phyloP scores from a whole-genome alignment of 2,113 vertebrate species.

The Elanus axillaris region DNA sequence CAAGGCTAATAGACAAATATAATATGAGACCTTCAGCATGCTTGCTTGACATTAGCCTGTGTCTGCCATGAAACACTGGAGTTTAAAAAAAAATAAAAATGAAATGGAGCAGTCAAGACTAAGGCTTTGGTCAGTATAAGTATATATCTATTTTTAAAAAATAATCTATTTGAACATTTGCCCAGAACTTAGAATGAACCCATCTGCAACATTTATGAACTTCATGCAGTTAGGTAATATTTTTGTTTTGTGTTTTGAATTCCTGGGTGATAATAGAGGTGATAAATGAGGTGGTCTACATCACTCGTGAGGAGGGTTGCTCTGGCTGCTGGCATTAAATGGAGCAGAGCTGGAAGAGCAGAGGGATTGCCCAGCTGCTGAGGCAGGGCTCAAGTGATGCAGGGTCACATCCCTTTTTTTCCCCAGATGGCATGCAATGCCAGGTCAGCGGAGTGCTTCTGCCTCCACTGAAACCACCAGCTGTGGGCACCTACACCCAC shows the following conservation, averaged over 20 bases:
- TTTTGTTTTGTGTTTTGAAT: conserved; percentile 8
- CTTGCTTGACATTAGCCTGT: neutral
- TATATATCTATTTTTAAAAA: neutral
- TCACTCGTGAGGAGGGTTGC: neutral
- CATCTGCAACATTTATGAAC: neutral
- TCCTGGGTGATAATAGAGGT: neutral
- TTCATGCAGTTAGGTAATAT: conserved; percentile 8
- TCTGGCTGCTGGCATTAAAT: neutral
- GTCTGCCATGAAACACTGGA: neutral
- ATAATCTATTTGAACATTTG: conserved; percentile 5
- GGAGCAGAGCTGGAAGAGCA: neutral
- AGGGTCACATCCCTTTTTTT: neutral
- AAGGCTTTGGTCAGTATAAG: neutral
- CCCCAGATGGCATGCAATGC: accelerated
- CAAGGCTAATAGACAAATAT: conserved; percentile 9
- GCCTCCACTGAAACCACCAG: neutral
- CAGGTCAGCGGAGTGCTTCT: neutral
- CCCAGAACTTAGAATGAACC: conserved; percentile 47
- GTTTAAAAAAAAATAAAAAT: neutral
- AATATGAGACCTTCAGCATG: neutral
- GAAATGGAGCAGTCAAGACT: neutral
- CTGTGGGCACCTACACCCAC: neutral
- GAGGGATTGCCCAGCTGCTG: neutral
- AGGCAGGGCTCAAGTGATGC: accelerated
- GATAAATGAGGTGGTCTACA: neutral